phyloP scores from a whole-genome alignment of 2,888 invertebrate species.

The Stenodema calcarata region DNA sequence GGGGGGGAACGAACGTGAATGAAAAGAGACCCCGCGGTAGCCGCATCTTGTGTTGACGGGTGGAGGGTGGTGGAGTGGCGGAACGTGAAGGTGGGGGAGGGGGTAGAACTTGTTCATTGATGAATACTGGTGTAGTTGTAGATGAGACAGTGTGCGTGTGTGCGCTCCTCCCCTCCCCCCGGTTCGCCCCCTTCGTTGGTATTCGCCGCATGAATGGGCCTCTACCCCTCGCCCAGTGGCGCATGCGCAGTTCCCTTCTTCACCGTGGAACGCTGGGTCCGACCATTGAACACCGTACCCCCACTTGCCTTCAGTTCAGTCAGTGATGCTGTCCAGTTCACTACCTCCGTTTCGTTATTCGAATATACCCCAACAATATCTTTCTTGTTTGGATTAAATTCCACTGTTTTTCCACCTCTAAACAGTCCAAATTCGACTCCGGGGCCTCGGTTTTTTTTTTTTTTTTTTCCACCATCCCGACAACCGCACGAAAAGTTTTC shows the following conservation, averaged over 20 bases:
- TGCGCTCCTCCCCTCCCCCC: not conserved
- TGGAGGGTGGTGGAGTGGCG: not conserved
- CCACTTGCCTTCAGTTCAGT: slow-evolving; percentile 46
- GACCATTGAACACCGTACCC: slow-evolving; percentile 44
- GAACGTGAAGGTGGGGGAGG: not conserved
- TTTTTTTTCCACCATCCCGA: not conserved
- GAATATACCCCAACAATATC: not conserved
- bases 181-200: not conserved
- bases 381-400: not conserved
- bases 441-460: not conserved
- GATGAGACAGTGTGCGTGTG: slow-evolving; percentile 17
- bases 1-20: slow-evolving; percentile 9
- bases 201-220: slow-evolving; percentile 29
- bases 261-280: not conserved
- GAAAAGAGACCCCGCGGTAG: slow-evolving; percentile 15
- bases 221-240: not conserved
- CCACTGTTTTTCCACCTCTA: not conserved
- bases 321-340: slow-evolving; percentile 30
- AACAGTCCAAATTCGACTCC: not conserved
- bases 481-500: not conserved
- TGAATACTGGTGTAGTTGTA: slow-evolving; percentile 40
- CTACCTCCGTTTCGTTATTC: not conserved
- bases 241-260: slow-evolving; percentile 35
- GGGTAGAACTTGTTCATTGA: slow-evolving; percentile 42
- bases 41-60: no score